phyloP scores from a whole-genome alignment of 2,888 invertebrate species.

The Bombyx huttoni region DNA sequence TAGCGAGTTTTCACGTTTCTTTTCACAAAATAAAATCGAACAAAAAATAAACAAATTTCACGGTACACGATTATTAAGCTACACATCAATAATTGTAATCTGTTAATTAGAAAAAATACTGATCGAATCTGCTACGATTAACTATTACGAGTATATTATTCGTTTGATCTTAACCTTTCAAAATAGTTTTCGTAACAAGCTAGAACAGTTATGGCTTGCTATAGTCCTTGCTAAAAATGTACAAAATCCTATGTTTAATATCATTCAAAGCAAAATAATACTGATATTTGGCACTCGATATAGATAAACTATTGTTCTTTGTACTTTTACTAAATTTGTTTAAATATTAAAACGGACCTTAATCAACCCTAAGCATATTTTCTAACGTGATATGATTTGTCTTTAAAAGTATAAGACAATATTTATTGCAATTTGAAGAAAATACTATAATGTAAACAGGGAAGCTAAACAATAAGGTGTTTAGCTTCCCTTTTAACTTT shows the following conservation, averaged over 20 bases:
- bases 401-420: background rate
- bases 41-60: background rate
- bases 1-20: too few relatives aligned
- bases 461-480: too few relatives aligned
- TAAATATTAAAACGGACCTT: slow-evolving; percentile 37
- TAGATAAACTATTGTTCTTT: slow-evolving; percentile 16
- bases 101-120: too few relatives aligned
- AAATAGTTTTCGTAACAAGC: slow-evolving; percentile 1
- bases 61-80: background rate
- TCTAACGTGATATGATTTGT: background rate
- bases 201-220: slow-evolving; percentile 20
- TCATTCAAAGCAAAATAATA: slow-evolving; percentile 15
- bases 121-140: too few relatives aligned
- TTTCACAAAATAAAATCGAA: too few relatives aligned
- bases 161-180: too few relatives aligned
- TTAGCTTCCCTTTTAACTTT: too few relatives aligned
- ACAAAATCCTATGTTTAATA: background rate
- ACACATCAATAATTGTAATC: background rate
- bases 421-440: background rate
- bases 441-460: background rate
- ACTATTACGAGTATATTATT: too few relatives aligned
- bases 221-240: slow-evolving; percentile 28
- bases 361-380: slow-evolving; percentile 28
- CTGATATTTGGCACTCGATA: slow-evolving; percentile 55
- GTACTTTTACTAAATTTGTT: slow-evolving; percentile 43